Conservation (phyloP, 1,140 invertebrate genomes). For the Lordiphosa collinella region DNA sequence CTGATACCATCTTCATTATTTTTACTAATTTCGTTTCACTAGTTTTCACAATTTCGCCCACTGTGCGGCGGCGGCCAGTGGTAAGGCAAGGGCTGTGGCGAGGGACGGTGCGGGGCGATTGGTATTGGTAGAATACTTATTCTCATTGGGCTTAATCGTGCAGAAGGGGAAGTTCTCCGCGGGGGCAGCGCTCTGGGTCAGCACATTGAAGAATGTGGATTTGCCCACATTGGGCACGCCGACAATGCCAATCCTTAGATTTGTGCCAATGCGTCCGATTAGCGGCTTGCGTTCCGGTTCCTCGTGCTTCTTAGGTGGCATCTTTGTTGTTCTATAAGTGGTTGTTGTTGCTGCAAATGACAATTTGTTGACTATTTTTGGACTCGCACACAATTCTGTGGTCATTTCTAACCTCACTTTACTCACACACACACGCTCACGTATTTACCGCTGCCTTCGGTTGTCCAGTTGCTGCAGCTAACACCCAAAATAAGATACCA, state of each 20-base stretch:
- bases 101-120: too few species aligned
- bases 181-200: constrained; percentile 96
- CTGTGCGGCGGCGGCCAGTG: too few species aligned
- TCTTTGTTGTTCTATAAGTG: constrained; percentile 77
- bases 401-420: too few species aligned
- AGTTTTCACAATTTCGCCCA: too few species aligned
- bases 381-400: not conserved
- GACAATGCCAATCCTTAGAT: constrained; percentile 97
- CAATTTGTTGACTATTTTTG: constrained; percentile 18
- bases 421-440: too few species aligned
- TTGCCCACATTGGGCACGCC: constrained; percentile 97
- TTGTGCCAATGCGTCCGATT: constrained; percentile 98
- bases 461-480: too few species aligned
- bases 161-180: constrained; percentile 99
- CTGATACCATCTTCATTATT: too few species aligned
- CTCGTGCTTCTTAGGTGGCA: constrained; percentile 97
- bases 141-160: constrained; percentile 99
- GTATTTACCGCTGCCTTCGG: too few species aligned
- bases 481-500: not conserved
- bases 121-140: constrained; percentile 89
- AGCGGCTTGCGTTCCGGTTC: constrained; percentile 92
- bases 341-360: constrained; percentile 3
- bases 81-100: too few species aligned
- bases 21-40: too few species aligned
- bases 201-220: constrained; percentile 99